Conservation (phyloP, 2,888 invertebrate genomes). For the Agrochola lota region DNA sequence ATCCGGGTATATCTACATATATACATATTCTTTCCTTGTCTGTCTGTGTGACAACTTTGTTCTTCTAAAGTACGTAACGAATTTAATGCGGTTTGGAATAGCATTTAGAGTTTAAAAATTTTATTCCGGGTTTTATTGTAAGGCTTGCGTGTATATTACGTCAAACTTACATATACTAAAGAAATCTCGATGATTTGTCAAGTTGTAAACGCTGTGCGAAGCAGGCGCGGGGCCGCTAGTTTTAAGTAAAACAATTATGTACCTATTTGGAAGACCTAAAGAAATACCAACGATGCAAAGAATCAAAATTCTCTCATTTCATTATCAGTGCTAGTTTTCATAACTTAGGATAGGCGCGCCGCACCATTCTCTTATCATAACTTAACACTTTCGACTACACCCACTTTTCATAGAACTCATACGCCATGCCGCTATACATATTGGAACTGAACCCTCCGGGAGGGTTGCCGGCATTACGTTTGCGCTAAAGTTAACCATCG, state of each 20-base stretch:
- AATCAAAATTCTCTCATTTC: not conserved
- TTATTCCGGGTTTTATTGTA: not conserved
- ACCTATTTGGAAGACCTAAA: not conserved
- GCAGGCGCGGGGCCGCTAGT: too few species aligned
- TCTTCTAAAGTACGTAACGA: not conserved
- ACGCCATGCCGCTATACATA: too few species aligned
- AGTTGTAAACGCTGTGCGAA: not conserved
- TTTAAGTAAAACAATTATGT: too few species aligned
- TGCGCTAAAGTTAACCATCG: too few species aligned
- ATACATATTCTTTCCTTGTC: not conserved
- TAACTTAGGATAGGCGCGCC: not conserved
- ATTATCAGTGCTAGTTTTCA: not conserved
- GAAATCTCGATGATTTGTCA: not conserved
- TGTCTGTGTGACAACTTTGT: not conserved
- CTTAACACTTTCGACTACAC: not conserved
- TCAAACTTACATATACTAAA: not conserved
- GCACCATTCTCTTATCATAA: not conserved
- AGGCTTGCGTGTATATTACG: not conserved
- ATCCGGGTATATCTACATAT: not conserved
- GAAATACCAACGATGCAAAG: not conserved
- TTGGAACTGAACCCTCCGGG: too few species aligned
- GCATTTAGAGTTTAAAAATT: not conserved
- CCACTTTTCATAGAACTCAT: too few species aligned
- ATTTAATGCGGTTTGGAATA: not conserved
- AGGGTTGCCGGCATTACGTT: too few species aligned